phyloP scores from a whole-genome alignment of 2,113 vertebrate genomes.

The Gavia stellata region DNA sequence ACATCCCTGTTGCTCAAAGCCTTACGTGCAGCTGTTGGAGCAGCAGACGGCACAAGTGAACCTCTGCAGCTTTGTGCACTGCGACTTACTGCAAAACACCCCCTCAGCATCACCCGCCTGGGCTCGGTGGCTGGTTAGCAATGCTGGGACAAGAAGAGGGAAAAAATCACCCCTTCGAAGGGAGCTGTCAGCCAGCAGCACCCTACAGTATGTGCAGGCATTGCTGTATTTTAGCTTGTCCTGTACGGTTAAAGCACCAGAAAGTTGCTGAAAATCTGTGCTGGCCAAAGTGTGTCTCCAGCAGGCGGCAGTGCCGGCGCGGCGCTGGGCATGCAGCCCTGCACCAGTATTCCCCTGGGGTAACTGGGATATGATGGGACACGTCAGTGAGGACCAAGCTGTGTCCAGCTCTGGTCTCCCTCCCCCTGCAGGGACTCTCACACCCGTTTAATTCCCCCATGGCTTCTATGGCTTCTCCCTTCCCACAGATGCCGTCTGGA shows the following conservation, averaged over 20 bases:
- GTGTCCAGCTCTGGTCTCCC: not conserved
- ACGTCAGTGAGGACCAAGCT: not conserved
- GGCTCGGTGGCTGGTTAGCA: not conserved
- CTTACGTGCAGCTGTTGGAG: accelerated
- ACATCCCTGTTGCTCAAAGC: not conserved
- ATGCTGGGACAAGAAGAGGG: not conserved
- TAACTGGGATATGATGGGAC: not conserved
- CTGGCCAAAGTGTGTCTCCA: not conserved
- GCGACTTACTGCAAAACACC: not conserved
- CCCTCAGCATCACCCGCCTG: accelerated
- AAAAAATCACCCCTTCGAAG: not conserved
- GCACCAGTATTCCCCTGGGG: not conserved
- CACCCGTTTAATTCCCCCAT: accelerated
- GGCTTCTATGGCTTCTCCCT: not conserved
- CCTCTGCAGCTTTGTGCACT: not conserved
- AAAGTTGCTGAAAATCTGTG: not conserved
- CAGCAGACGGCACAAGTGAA: not conserved
- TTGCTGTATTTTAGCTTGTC: not conserved
- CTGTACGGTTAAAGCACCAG: accelerated
- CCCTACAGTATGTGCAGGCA: not conserved
- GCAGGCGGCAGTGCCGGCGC: slow-evolving; percentile 17
- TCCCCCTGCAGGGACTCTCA: not conserved
- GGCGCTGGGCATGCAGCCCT: accelerated
- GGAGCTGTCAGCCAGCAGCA: not conserved
- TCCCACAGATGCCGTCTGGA: not conserved